phyloP scores from a whole-genome alignment of 2,113 vertebrate genomes.

The Xerus inauris region DNA sequence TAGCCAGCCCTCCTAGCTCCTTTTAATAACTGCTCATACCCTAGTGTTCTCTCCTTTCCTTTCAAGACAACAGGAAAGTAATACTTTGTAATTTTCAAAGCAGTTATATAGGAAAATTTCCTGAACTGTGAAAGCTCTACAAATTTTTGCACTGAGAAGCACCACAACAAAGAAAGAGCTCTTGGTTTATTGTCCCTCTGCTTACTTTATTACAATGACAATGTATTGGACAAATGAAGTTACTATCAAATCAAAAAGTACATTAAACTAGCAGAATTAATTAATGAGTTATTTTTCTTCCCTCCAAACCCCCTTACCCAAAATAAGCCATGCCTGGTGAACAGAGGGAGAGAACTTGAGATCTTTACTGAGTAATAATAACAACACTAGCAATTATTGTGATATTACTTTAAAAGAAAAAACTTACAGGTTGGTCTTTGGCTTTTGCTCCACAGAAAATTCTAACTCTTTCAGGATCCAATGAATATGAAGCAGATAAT shows the following conservation, averaged over 20 bases:
- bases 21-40: background rate
- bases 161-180: background rate
- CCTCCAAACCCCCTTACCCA: constrained; percentile 62
- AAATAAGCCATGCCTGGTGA: constrained; percentile 65
- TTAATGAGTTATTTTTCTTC: constrained; percentile 70
- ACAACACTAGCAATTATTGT: constrained; percentile 47
- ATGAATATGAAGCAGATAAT: constrained; percentile 76
- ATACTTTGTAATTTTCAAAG: background rate
- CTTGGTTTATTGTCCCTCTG: background rate
- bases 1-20: background rate
- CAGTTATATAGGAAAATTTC: constrained; percentile 10
- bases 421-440: constrained; percentile 72
- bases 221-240: constrained; percentile 70
- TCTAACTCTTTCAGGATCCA: constrained; percentile 77
- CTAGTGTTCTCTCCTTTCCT: background rate
- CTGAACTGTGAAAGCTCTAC: constrained; percentile 37
- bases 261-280: constrained; percentile 73
- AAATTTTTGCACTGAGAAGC: background rate
- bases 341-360: constrained; percentile 70
- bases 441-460: constrained; percentile 78
- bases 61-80: background rate
- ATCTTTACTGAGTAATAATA: constrained; percentile 67
- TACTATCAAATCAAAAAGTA: constrained; percentile 64
- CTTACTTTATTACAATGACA: constrained; percentile 50
- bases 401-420: constrained; percentile 69